Conservation (phyloP, 2,888 invertebrate species). For the Anoncus sp. region DNA sequence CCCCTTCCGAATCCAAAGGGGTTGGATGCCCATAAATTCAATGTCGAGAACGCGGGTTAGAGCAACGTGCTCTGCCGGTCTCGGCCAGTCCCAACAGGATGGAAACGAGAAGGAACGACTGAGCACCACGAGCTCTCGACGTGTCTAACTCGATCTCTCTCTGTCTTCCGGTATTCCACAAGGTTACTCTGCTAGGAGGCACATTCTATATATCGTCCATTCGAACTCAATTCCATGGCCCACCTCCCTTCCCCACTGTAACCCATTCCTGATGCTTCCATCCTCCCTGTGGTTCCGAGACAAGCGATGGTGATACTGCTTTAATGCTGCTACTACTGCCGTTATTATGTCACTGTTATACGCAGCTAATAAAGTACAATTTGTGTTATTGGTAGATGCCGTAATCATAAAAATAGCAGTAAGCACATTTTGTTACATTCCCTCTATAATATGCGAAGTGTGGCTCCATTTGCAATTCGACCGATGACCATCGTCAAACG, state of each 20-base stretch:
- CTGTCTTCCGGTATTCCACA: slow-evolving; percentile 44
- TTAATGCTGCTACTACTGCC: slow-evolving; percentile 8
- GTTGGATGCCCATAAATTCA: slow-evolving; percentile 68
- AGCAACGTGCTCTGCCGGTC: slow-evolving; percentile 41
- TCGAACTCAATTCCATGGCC: slow-evolving; percentile 28
- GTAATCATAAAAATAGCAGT: neutral
- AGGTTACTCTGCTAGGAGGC: slow-evolving; percentile 35
- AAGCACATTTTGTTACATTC: neutral
- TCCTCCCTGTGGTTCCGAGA: neutral
- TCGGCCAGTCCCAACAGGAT: slow-evolving; percentile 59
- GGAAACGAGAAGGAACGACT: slow-evolving; percentile 42
- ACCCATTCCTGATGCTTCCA: too few species aligned
- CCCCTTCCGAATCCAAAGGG: slow-evolving; percentile 36
- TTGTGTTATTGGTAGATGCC: neutral
- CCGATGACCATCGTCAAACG: neutral
- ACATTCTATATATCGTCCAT: slow-evolving; percentile 18
- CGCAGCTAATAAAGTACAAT: slow-evolving; percentile 11
- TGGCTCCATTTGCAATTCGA: neutral
- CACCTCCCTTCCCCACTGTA: too few species aligned
- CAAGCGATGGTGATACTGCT: slow-evolving; percentile 32
- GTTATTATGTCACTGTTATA: neutral
- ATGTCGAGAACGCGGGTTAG: slow-evolving; percentile 46
- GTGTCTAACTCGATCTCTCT: slow-evolving; percentile 42
- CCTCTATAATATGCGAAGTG: neutral
- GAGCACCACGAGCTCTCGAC: slow-evolving; percentile 35